Evolutionary conservation across 2,797 vertebrate species (phyloP).

Genomic region (Cossypha polioptera): DNA sequence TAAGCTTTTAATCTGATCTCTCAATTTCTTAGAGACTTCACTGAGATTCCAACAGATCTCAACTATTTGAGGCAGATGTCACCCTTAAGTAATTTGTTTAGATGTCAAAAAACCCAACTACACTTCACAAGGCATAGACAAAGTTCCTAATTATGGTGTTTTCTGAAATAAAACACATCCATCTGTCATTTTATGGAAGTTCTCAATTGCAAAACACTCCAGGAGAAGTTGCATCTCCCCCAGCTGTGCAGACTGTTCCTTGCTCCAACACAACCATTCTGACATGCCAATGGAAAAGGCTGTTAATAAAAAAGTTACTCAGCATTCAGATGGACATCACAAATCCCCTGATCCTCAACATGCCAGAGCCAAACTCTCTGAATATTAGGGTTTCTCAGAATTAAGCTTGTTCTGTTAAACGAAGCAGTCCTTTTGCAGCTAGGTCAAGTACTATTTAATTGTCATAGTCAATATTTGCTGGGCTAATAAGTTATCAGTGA

Average conservation of each 20-base stretch:
- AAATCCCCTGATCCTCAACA: background rate
- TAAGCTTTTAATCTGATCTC: background rate
- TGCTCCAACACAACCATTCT: background rate
- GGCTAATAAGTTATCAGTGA: conserved; percentile 35
- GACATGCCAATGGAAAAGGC: background rate
- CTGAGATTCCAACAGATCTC: background rate
- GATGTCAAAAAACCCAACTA: background rate
- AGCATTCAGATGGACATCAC: background rate
- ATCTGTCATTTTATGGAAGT: background rate
- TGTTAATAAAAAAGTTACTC: background rate
- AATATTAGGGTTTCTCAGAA: background rate
- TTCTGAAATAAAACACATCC: background rate
- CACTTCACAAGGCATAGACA: background rate
- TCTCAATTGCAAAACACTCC: background rate
- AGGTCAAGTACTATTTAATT: background rate
- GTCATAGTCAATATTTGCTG: background rate
- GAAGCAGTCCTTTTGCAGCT: background rate
- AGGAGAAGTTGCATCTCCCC: background rate
- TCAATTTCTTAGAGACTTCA: background rate
- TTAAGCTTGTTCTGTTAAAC: background rate
- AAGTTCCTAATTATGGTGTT: background rate
- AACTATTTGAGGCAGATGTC: background rate
- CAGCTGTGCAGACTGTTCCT: background rate
- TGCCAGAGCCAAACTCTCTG: background rate
- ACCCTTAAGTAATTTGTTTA: background rate